These are phyloP conservation scores for Hetaerina titia DNA, from an alignment of 2,888 invertebrate species.

Conservation along the genomic window DNA sequence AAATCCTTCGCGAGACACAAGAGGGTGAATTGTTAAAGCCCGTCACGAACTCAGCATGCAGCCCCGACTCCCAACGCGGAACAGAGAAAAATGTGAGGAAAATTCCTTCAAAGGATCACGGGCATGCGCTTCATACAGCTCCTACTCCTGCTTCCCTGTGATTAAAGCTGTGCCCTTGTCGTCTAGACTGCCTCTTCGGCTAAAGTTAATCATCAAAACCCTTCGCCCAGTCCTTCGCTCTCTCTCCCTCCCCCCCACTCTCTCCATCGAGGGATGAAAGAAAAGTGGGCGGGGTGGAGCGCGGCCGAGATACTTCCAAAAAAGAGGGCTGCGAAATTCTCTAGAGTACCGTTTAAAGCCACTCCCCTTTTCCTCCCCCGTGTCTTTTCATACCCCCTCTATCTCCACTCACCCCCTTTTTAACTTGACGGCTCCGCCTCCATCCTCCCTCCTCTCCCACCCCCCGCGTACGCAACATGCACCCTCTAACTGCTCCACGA, in stretches of 20 bases:
- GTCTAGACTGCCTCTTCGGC: neutral
- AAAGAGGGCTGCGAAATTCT: conserved; percentile 32
- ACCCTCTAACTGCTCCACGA: neutral
- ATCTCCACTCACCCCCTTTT: neutral
- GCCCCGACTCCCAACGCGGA: neutral
- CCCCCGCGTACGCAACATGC: neutral
- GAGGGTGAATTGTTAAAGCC: neutral
- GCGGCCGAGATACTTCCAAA: neutral
- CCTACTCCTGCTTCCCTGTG: neutral
- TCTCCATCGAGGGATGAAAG: neutral
- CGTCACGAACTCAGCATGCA: neutral
- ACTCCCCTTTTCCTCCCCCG: neutral
- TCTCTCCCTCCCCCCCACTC: neutral
- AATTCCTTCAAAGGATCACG: neutral
- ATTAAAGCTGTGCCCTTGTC: neutral
- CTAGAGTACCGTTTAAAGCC: neutral
- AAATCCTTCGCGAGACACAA: neutral
- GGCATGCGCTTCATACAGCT: neutral
- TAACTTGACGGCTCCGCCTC: neutral
- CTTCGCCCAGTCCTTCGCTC: neutral
- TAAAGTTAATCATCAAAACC: neutral
- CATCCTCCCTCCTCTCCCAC: neutral
- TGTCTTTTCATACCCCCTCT: neutral
- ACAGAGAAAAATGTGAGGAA: neutral
- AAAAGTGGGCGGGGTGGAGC: neutral